Percentiles rank a stretch among this genome's conserved stretches.
These are phyloP conservation scores for Darevskia nairensis DNA, from an alignment of 2,797 vertebrate genomes.

Conservation along the genomic window DNA sequence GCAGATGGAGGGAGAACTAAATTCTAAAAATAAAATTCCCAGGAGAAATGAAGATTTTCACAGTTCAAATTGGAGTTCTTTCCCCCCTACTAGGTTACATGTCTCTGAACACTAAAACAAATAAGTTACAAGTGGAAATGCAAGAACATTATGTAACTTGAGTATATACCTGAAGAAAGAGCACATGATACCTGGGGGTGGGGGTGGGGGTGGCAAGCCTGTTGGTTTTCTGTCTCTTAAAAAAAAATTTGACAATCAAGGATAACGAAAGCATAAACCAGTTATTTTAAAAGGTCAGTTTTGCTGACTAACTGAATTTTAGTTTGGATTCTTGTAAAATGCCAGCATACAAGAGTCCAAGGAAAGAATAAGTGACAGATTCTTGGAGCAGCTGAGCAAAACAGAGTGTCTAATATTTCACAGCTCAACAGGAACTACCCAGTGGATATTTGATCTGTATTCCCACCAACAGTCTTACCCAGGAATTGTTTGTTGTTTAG, in stretches of 20 bases:
- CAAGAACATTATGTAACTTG: constrained; percentile 40
- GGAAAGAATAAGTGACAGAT: not conserved
- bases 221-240: constrained; percentile 15
- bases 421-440: constrained; percentile 15
- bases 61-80: constrained; percentile 73
- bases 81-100: constrained; percentile 53
- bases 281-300: not conserved
- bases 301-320: constrained; percentile 9
- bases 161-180: constrained; percentile 10
- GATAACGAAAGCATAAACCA: not conserved
- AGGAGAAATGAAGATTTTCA: constrained; percentile 78
- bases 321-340: not conserved
- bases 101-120: constrained; percentile 58
- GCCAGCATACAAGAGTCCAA: not conserved
- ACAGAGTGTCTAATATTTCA: not conserved
- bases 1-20: constrained; percentile 75
- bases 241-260: not conserved
- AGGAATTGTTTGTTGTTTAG: too few species aligned
- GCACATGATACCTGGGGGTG: not conserved
- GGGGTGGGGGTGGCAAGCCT: not conserved
- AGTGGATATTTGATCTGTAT: not conserved
- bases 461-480: constrained; percentile 16
- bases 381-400: not conserved
- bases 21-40: constrained; percentile 81
- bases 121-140: constrained; percentile 49